Evolutionary conservation across 2,888 invertebrate species (phyloP), one percentile per base, ranked within the genome.

Genomic region (Thymelicus sylvestris): DNA sequence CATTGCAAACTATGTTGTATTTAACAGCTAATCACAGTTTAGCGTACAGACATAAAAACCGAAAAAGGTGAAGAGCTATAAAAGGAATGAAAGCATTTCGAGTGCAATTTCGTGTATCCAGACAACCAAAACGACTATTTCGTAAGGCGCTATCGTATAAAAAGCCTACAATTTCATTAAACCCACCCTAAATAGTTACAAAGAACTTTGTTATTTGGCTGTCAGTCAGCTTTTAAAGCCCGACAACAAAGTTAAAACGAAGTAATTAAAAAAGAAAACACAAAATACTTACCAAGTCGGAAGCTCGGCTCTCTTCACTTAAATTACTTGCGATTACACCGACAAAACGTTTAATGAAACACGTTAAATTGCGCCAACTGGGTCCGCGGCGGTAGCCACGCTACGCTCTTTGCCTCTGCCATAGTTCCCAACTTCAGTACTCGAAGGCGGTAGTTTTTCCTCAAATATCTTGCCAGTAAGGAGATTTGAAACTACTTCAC

Each of bases 191-290:
- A 91, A 92, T 92, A 93, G 91, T 93, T 92, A 87, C 86, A 89
- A 88, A 88, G 88, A 91, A 92, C 88, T 93, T 90, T 88, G 91
- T 91, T 92, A 92, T 92, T 93, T 89, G 88, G 86, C 93, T 93
- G 93, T 93, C 93, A 93, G 93, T 93, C 91, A 91, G 90, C 90
- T 90, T 92, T 92, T 91, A 91, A 92, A 91, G 88, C 88, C 86
- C 86, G 84, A 85, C 91, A 92, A 91, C 92, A 90, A 93, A 93
- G 92, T 93, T 93, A 90, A 92, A 93, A 93, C 92, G 91, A 93
- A 92, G 92, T 93, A 93, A 93, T 92, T 93, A 93, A 93, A 93
- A 93, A 93, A 92, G 92, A 92, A 92, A 93, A 92, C 91, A 92
- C 92, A 93, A 92, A 93, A 93, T 93, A 91, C 92, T 93, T 91